Base-by-base conservation (phyloP, 2,888 invertebrate genomes). In the Antheraea assamensis region DNA sequence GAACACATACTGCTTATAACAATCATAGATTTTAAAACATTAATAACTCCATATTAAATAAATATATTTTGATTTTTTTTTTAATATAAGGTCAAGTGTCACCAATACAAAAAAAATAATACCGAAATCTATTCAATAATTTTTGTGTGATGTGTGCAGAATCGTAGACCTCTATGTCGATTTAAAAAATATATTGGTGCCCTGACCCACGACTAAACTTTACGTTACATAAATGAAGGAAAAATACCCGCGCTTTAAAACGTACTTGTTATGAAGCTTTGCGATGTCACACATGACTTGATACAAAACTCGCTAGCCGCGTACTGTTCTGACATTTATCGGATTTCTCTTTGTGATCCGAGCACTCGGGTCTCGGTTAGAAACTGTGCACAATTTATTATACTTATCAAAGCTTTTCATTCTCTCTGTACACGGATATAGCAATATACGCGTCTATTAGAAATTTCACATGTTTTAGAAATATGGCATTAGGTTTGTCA, bases 331-430 rank as follows among this genome's bases (percentile, higher is more conserved):
- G 78, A 78, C 77, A 75, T 77, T 78, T 75, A 78, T 78, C 77
- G 74, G 78, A 77, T 75, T 76, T 75, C 73, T 75, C 78, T 78
- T 78, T 76, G 77, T 78, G 76, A 61, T 72, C 77, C 61, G n/a
- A 35, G 68, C 31, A n/a, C n/a, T 68, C 72, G 72, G 49, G 70
- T 74, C 71, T 75, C 75, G 72, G 75, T 75, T 78, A 75, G 76
- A 75, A 76, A 73, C 73, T 71, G 61, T 75, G 75, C 76, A 72
- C 76, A 75, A 77, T 76, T 61, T 78, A 78, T 76, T 72, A 75
- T 75, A 72, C 74, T 35, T 68, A 68, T 68, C 68, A 68, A 68
- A 68, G 35, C 68, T n/a, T 21, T 35, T 68, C 68, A 3, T 35
- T 35, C 13, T 68, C 35, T 7, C 35, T n/a, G 35, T 35, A 31